Base-by-base conservation (phyloP, 2,888 invertebrate species). In the Parnassius apollo region DNA sequence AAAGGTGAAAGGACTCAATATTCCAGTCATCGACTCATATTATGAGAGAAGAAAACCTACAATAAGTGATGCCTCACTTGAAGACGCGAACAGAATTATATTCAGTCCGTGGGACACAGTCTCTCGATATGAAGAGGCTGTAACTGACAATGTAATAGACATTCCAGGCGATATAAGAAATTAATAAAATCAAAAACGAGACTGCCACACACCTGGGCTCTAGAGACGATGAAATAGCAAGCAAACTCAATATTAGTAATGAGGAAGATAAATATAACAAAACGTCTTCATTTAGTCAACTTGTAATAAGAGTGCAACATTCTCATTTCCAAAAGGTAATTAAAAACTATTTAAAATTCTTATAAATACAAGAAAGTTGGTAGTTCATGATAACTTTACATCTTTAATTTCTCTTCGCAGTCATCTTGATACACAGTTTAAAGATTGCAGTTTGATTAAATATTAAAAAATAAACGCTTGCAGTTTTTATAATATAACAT, bases 61-160 rank as follows among this genome's bases (percentile, higher is more conserved):
- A 78, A 84, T 86, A 81, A 82, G 82, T 67, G 90, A 91, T 77
- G 77, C 88, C 66, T 91, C 90, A 62, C 83, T 91, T 65, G 91
- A 91, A 80, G 89, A 91, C 78, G 91, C 89, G 76, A 91, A 91
- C 82, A 88, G 89, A 85, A 91, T 91, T 80, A 91, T 91, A 86
- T 91, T 91, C 81, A 91, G 91, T 80, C 91, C 91, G 59, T 91
- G 91, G 91, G 91, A 91, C 68, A 78, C 91, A 76, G 83, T 91
- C 75, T 85, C 90, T 62, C 86, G 88, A 49, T 90, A 81, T 80
- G 91, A 89, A 68, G 89, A 89, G 64, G 73, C 85, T 49, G 88
- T 82, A 68, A 91, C 90, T 71, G 89, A 89, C 75, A 86, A 81
- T 77, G 81, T 90, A 74, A 83, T 88, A 82, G 90, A 90, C 79